Base-by-base conservation (phyloP, 2,888 invertebrate species). In the Stegana nigrithorax region DNA sequence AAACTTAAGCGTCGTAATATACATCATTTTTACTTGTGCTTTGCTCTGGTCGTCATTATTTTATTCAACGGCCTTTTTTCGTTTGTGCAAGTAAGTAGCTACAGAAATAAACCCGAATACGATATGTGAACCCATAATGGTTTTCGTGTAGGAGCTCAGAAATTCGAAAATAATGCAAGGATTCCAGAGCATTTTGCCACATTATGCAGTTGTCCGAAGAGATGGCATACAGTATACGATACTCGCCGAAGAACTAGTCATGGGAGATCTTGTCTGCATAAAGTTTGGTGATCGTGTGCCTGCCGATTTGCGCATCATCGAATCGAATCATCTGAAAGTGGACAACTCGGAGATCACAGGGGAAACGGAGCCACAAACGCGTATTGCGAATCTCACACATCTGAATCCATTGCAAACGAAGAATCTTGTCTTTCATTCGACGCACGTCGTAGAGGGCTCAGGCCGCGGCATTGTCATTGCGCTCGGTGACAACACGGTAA, bases 221-320 rank as follows among this genome's bases (percentile, higher is more conserved):
- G 96, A 96, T 86, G 95, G 95, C 71, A 94, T 96, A 86, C 96
- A 96, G 84, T 87, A 94, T 79, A 95, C 94, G 66, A 88, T 96
- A 68, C 91, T 93, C 67, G 95, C 95, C 81, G 95, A 95, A 88
- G 96, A 97, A 81, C 88, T 98, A 74, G 97, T 97, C 63, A 89
- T 97, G 75, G 98, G 98, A 67, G 98, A 98, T 86, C 92, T 98
- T 74, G 96, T 98, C 81, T 97, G 98, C 86, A 96, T 98, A 67
- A 98, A 98, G 88, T 98, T 98, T 86, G 98, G 98, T 80, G 98
- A 98, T 87, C 90, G 98, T 77, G 94, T 98, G 78, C 98, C 98
- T 27, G 98, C 98, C 78, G 98, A 99, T 87, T 90, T 99, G 82
- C 92, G 98, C 78, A 91, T 99, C 81, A 92, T 98, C 83, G 93